Conservation (phyloP, 2,888 invertebrate genomes). For the Alentia gelatinosa region DNA sequence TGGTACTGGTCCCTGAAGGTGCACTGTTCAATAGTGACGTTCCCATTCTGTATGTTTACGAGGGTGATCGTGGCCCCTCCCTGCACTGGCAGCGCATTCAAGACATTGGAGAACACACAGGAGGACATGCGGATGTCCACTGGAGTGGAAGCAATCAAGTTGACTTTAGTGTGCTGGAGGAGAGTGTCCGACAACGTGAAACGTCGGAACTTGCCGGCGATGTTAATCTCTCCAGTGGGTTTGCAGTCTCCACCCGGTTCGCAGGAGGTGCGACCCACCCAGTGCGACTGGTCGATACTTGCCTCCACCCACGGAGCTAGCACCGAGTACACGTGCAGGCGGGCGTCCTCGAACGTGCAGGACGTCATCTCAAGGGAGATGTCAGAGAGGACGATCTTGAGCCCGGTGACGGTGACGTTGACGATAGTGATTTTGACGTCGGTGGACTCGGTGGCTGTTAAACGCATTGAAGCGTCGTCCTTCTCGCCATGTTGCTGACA, state of each 20-base stretch:
- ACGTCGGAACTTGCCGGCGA: slow-evolving; percentile 3
- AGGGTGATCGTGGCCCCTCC: slow-evolving; percentile 60
- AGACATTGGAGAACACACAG: slow-evolving; percentile 34
- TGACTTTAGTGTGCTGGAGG: slow-evolving; percentile 52
- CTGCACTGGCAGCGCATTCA: slow-evolving; percentile 21
- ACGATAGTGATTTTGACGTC: not conserved
- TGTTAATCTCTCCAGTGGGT: slow-evolving; percentile 51
- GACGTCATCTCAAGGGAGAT: slow-evolving; percentile 8
- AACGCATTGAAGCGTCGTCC: slow-evolving; percentile 26
- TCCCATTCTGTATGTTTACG: slow-evolving; percentile 29
- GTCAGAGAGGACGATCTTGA: slow-evolving; percentile 41
- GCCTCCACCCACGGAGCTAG: slow-evolving; percentile 5
- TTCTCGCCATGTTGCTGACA: not conserved
- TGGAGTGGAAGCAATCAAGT: slow-evolving; percentile 18
- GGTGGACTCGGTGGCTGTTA: not conserved
- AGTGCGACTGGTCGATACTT: not conserved
- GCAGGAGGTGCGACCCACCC: slow-evolving; percentile 47
- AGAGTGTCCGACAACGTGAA: slow-evolving; percentile 20
- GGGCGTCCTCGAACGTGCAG: slow-evolving; percentile 38
- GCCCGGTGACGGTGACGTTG: not conserved
- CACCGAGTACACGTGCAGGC: slow-evolving; percentile 27
- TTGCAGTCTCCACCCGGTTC: slow-evolving; percentile 23
- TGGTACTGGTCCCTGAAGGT: slow-evolving; percentile 60
- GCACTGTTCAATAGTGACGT: slow-evolving; percentile 55
- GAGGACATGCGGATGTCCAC: slow-evolving; percentile 39